Base-by-base conservation (phyloP, 2,113 vertebrate species). In the Labeo catla region DNA sequence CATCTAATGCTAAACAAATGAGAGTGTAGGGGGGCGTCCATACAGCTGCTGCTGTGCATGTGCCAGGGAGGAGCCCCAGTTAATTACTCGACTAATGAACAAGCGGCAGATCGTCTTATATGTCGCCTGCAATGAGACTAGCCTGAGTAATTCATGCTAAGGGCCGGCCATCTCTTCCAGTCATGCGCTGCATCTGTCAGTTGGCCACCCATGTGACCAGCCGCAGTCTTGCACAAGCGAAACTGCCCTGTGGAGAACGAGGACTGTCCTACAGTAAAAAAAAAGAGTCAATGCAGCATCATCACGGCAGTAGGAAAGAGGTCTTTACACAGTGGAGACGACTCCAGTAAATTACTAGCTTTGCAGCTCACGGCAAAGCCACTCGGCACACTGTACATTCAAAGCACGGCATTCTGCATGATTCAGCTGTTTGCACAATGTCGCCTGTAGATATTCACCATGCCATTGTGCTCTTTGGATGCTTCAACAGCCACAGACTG, bases 31-130 rank as follows among this genome's bases (percentile, higher is more conserved):
- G 82, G 70, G 45, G 57, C 10, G 36, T 74, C 52, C 54, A 86
- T 86, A 70, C 83, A 90, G 87, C 89, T 90, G 88, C 47, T 76
- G 79, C 57, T 50, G 28, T 86, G 76, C 52, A 81, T 84, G 87
- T 85, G 87, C 74, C 70, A 83, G 87, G 87, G 78, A 81, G 84
- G 68, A 83, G 72, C 61, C 65, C 54, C 54, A 68, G 63, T 86
- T 89, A 88, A 90, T 91, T 90, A 90, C 87, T 66, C 83, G n/a
- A 76, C 85, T 91, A 88, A 90, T 89, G 80, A 89, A 82, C 86
- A 83, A 19, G 43, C 52, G 43, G 23, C 59, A 49, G 74, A 65
- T 63, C 47, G 68, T 80, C 73, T 76, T 63, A 79, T 82, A 57
- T 59, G 81, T 87, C 83, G 76, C 87, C 76, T 88, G 86, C 80